Base-by-base conservation (phyloP, 2,797 vertebrate genomes). In the Pampus argenteus region DNA sequence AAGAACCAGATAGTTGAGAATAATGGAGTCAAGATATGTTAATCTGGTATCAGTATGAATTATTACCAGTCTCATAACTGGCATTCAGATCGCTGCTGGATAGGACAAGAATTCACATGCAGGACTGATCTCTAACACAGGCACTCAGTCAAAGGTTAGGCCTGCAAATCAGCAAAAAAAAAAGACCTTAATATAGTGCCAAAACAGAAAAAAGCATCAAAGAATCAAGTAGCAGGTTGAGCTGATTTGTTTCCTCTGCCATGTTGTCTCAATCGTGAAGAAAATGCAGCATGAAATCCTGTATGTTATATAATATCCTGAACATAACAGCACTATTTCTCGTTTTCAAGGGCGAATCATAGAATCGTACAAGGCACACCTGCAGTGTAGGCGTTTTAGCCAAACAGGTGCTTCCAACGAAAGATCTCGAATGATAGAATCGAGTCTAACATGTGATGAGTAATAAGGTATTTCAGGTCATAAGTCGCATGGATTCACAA, bases 11-110 rank as follows among this genome's bases (percentile, higher is more conserved):
- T 29, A 11, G 57, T 25, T 59, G 38, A 63, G 50, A 54, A 25
- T 1, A 34, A 58, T 40, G 48, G 0, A 71, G 54, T 38, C 13
- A 4, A 87, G 79, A 80, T 79, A 66, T 34, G 48, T 2, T 48
- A 69, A 83, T 84, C 80, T 78, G n/a, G 31, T 63, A 47, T 75
- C 59, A 78, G 52, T 56, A 26, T 55, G 26, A 2, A 49, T 64
- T 74, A 57, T 84, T 73, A 31, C 10, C 25, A 52, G 61, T 60
- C 62, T 75, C 81, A 83, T 71, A 71, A 74, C 68, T n/a, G 34
- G 55, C 66, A 50, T 49, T 76, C 83, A 79, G 59, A 74, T 84
- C 65, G 9, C 6, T 20, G 59, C 49, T 48, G 3, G 50, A 78
- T 54, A 62, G 15, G 54, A 50, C 50, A 34, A 52, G 55, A 34